phyloP scores from a whole-genome alignment of 1,140 invertebrate species.

The Musca domestica region DNA sequence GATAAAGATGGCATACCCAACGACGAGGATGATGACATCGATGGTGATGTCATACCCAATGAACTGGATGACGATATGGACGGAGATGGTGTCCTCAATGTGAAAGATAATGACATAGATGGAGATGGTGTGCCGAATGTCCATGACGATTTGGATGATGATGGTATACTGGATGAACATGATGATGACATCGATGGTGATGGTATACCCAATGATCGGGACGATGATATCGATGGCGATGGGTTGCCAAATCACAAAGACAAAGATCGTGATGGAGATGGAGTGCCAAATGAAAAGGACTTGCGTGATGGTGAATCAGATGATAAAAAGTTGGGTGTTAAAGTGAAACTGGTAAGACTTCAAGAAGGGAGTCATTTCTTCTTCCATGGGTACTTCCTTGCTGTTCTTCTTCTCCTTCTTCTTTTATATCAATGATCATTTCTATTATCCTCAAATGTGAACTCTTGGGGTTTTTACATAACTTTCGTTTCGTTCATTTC shows the following conservation, averaged over 20 bases:
- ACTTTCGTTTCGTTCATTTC: not conserved
- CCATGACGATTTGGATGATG: slow-evolving; percentile 37
- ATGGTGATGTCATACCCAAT: slow-evolving; percentile 33
- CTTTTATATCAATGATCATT: slow-evolving; percentile 47
- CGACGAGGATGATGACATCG: slow-evolving; percentile 37
- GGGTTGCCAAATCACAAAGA: slow-evolving; percentile 52
- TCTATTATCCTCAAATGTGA: slow-evolving; percentile 32
- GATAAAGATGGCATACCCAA: slow-evolving; percentile 41
- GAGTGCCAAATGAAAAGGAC: slow-evolving; percentile 48
- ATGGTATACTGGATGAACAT: slow-evolving; percentile 36
- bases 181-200: slow-evolving; percentile 37
- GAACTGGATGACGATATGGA: slow-evolving; percentile 31
- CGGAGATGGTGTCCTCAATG: slow-evolving; percentile 25
- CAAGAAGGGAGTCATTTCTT: slow-evolving; percentile 36
- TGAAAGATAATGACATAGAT: slow-evolving; percentile 28
- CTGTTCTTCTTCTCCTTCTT: no score
- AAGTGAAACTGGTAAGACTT: slow-evolving; percentile 34
- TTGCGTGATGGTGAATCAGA: slow-evolving; percentile 49
- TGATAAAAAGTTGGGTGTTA: slow-evolving; percentile 28
- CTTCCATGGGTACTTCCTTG: slow-evolving; percentile 52
- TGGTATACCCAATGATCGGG: slow-evolving; percentile 42
- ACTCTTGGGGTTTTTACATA: slow-evolving; percentile 20
- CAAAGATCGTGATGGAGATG: slow-evolving; percentile 53
- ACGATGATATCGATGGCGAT: slow-evolving; percentile 45
- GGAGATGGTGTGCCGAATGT: slow-evolving; percentile 26